phyloP scores from a whole-genome alignment of 2,113 vertebrate genomes.

The Stigmatopora argus region DNA sequence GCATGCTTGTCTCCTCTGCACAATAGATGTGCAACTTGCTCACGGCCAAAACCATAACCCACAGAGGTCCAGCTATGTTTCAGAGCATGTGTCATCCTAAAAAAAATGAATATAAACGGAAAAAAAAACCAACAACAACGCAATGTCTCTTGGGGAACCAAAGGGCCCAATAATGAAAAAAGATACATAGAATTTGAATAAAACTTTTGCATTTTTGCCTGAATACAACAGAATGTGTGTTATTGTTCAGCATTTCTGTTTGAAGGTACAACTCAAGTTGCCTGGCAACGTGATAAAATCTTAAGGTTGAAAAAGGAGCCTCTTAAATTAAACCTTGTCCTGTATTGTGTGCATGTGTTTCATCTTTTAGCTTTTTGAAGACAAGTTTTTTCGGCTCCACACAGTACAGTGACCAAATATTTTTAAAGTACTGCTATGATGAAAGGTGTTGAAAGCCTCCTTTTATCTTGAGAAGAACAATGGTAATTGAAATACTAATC shows the following conservation, averaged over 20 bases:
- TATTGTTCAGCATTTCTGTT: slow-evolving; percentile 30
- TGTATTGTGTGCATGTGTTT: slow-evolving; percentile 5
- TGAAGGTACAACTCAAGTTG: slow-evolving; percentile 42
- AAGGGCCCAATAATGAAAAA: slow-evolving; percentile 23
- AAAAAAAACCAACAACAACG: slow-evolving; percentile 20
- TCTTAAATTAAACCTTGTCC: slow-evolving; percentile 27
- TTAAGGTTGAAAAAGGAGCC: slow-evolving; percentile 5
- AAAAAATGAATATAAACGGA: not conserved
- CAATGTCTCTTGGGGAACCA: slow-evolving; percentile 19
- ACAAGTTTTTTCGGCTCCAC: not conserved
- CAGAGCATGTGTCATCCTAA: slow-evolving; percentile 23
- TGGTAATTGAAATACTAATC: not conserved
- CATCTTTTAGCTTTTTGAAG: slow-evolving; percentile 21
- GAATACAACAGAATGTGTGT: slow-evolving; percentile 17
- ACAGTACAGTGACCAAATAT: slow-evolving; percentile 10
- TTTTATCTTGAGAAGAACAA: slow-evolving; percentile 15
- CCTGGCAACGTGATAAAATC: slow-evolving; percentile 42
- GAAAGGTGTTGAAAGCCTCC: slow-evolving; percentile 17
- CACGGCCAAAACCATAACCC: slow-evolving; percentile 15
- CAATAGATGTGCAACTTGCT: slow-evolving; percentile 29
- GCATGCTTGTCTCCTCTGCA: slow-evolving; percentile 19
- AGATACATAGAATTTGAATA: slow-evolving; percentile 17
- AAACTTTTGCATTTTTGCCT: slow-evolving; percentile 9
- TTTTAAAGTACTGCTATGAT: slow-evolving; percentile 25
- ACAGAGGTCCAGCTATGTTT: slow-evolving; percentile 22